phyloP scores from a whole-genome alignment of 2,797 vertebrate species.

The Cyclopterus lumpus region DNA sequence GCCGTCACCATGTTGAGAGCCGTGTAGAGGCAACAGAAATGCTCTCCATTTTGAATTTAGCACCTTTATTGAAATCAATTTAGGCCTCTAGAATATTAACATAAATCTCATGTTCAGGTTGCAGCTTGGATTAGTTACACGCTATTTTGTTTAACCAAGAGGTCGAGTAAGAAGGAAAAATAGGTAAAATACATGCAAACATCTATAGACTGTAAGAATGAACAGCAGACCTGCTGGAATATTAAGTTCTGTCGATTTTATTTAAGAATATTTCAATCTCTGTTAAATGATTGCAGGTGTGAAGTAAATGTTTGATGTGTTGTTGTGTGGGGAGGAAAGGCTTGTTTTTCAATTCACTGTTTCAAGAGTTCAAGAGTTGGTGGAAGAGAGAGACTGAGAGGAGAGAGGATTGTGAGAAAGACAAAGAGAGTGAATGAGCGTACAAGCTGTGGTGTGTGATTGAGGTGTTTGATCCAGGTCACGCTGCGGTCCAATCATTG shows the following conservation, averaged over 20 bases:
- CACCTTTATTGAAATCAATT: background rate
- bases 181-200: constrained; percentile 1
- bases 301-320: background rate
- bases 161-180: background rate
- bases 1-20: background rate
- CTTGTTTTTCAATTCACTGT: constrained; percentile 1
- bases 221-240: background rate
- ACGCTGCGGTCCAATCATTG: constrained; percentile 67
- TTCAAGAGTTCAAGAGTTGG: background rate
- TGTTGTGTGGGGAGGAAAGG: too few species aligned
- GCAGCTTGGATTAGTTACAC: background rate
- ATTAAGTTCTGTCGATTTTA: background rate
- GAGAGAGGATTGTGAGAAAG: constrained; percentile 37
- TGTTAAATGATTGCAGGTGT: background rate
- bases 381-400: constrained; percentile 16
- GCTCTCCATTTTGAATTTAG: background rate
- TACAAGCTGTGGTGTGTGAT: constrained; percentile 59
- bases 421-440: constrained; percentile 41
- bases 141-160: background rate
- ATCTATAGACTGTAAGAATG: background rate
- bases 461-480: constrained; percentile 75
- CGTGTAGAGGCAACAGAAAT: background rate
- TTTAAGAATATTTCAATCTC: background rate
- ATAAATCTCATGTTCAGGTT: constrained; percentile 12
- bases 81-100: background rate